Conservation (phyloP, 2,888 invertebrate genomes). For the Nymphalis c-album region DNA sequence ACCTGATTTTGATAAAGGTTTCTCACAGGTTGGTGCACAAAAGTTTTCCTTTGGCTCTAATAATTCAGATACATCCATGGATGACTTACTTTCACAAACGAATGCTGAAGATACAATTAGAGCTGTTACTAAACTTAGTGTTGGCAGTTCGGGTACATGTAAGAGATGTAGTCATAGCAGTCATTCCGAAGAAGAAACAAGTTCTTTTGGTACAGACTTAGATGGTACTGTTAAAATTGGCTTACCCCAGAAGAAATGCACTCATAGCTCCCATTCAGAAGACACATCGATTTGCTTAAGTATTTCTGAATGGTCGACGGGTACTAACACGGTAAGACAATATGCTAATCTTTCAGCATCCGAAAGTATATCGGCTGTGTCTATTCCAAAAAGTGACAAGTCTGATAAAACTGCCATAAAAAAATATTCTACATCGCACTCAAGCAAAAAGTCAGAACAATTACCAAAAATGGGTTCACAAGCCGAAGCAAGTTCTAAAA, state of each 20-base stretch:
- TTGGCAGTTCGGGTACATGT: conserved; percentile 77
- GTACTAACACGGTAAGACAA: conserved; percentile 91
- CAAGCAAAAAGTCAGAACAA: conserved; percentile 78
- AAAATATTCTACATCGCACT: conserved; percentile 82
- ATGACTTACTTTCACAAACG: conserved; percentile 82
- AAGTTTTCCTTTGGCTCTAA: conserved; percentile 82
- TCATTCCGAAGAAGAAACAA: conserved; percentile 88
- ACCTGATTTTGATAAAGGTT: conserved; percentile 79
- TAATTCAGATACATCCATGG: conserved; percentile 84
- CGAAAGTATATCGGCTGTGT: conserved; percentile 83
- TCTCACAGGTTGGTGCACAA: conserved; percentile 65
- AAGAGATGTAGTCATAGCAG: conserved; percentile 86
- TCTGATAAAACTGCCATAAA: conserved; percentile 79
- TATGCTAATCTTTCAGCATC: conserved; percentile 88
- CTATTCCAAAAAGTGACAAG: conserved; percentile 83
- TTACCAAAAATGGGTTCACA: conserved; percentile 68
- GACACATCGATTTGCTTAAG: conserved; percentile 93
- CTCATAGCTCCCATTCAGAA: conserved; percentile 91
- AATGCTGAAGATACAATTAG: conserved; percentile 82
- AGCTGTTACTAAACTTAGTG: conserved; percentile 73
- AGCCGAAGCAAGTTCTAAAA: conserved; percentile 80
- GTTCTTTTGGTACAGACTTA: conserved; percentile 88
- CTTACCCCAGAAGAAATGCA: conserved; percentile 89
- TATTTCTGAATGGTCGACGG: conserved; percentile 93
- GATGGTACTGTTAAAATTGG: conserved; percentile 92